Evolutionary conservation across 2,113 vertebrate species (phyloP), one percentile per base, ranked within the genome.

Genomic region (Naja naja): DNA sequence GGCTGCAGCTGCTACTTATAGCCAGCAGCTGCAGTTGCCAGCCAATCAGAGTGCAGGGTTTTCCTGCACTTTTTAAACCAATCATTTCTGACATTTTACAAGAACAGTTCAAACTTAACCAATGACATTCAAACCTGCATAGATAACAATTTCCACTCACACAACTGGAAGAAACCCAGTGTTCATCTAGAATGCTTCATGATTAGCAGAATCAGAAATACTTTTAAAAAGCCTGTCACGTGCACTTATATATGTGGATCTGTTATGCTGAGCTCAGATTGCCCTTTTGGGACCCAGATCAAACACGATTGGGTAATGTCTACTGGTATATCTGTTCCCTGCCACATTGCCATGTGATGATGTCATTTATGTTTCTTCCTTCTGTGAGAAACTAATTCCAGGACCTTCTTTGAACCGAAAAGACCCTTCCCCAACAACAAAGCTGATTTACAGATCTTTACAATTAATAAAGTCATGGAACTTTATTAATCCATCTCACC

Each of bases 341-440:
- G 88, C 3, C 92, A 14, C 14, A 25, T 11, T 89, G 94, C 54
- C 30, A 53, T 0, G 56, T 23, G 93, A 34, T 39, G 88, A 47
- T 85, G n/a, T n/a, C 90, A 86, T 89, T 90, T 90, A 23, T 30
- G 49, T 95, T 94, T 95, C 43, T 14, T 22, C 54, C 47, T 92
- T 12, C 1, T 2, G 90, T 14, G 43, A 47, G 49, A 95, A 85
- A 91, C 0, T 0, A 14, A 86, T 91, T 94, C 34, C 34, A 39
- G 34, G 7, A 34, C 55, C 87, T 16, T 91, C 23, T 89, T 69
- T 39, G 85, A 55, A 12, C 25, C 16, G 18, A 18, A 94, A 25
- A 6, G 25, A 58, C 25, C 52, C 7, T 23, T 55, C 9, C 11
- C 45, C 7, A 89, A 89, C 1, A 39, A 0, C 3, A 55, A 16